Evolutionary conservation across 2,113 vertebrate genomes (phyloP), one percentile per base, ranked within the genome.

Genomic region (Castor canadensis): DNA sequence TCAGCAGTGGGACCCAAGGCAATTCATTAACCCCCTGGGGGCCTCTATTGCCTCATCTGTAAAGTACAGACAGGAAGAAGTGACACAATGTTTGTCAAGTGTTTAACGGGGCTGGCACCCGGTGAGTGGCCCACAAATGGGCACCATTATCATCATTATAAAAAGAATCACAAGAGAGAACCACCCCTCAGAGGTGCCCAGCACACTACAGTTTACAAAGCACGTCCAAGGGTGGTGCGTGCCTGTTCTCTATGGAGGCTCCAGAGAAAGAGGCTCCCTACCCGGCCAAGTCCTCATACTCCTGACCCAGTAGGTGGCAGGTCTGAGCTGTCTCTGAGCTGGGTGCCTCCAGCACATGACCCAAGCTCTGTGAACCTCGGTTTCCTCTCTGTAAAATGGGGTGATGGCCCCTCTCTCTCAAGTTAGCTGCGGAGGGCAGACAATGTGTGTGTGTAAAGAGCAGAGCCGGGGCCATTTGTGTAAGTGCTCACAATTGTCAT

Each of bases 371-470:
- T 17, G 60, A 79, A 76, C 40, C 89, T 91, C 64, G 1, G 79
- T 84, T 72, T 91, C 75, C 75, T 58, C 76, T 73, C 80, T 93
- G 69, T 62, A 73, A 89, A 75, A 49, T 38, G 35, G n/a, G 73
- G 20, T 2, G 9, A 28, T 4, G n/a, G n/a, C n/a, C n/a, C n/a
- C 6, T 26, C 40, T 58, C 69, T 87, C 81, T 9, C 0, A 5
- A 54, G 7, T 77, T n/a, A 24, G 8, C 15, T 9, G n/a, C 30
- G n/a, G 64, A 54, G 22, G 22, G 66, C 45, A 24, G 62, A n/a
- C 1, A 10, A 3, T 1, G 47, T 1, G 4, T 0, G 0, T 4
- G 5, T n/a, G n/a, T 32, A 52, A 52, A 13, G 40, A 22, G 28
- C 17, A 43, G 17, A 79, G 84, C 67, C 52, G 1, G 72, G 11